Evolutionary conservation across 2,888 invertebrate genomes (phyloP).

Genomic region (Mesorhabditis spiculigera): DNA sequence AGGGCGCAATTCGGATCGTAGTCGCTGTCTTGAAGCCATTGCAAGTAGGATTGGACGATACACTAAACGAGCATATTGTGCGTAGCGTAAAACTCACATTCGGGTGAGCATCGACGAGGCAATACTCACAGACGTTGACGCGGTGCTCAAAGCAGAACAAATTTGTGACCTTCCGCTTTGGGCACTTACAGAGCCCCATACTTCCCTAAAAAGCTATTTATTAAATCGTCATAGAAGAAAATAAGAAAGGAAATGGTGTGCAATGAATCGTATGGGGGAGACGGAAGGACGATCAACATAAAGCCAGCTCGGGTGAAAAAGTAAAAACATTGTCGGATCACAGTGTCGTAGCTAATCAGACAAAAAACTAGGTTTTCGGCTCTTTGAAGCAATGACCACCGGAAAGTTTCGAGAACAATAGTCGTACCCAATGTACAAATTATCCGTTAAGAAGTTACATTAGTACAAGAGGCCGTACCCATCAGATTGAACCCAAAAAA

Average conservation of each 20-base stretch:
- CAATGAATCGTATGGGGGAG: background rate
- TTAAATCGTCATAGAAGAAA: background rate
- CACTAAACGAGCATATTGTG: slow-evolving; percentile 69
- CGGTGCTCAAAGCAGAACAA: slow-evolving; percentile 98
- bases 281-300: background rate
- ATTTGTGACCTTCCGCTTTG: slow-evolving; percentile 91
- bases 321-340: background rate
- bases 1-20: slow-evolving; percentile 88
- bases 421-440: no score
- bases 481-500: no score
- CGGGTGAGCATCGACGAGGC: slow-evolving; percentile 91
- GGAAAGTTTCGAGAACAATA: no score
- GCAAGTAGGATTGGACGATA: slow-evolving; percentile 92
- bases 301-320: background rate
- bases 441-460: no score
- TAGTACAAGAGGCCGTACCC: no score
- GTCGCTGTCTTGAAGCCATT: slow-evolving; percentile 95
- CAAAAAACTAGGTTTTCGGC: no score
- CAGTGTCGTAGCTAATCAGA: no score
- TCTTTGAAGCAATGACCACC: no score
- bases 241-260: background rate
- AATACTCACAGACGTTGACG: slow-evolving; percentile 97
- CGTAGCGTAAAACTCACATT: slow-evolving; percentile 70
- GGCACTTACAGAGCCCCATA: slow-evolving; percentile 98
- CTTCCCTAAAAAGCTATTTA: background rate